A percentile compares a stretch with the other conserved stretches of the same genome.
These are phyloP conservation scores for Lepidocolaptes lacrymiger DNA, from an alignment of 2,797 vertebrate genomes.

Conservation along the genomic window DNA sequence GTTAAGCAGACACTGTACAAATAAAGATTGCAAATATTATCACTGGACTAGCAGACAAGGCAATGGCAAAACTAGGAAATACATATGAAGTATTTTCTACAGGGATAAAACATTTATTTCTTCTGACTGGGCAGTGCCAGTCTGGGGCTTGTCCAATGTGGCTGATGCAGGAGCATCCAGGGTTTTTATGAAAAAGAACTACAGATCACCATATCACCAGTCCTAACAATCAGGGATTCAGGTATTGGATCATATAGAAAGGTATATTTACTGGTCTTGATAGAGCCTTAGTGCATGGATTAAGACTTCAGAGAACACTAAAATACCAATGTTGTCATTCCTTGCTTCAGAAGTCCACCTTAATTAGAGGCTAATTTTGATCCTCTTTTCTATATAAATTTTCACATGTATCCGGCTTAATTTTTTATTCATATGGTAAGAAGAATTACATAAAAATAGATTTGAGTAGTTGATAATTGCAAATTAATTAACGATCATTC, in stretches of 20 bases:
- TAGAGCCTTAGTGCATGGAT: neutral
- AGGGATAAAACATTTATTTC: neutral
- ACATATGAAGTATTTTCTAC: neutral
- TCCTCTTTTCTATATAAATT: neutral
- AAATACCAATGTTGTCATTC: neutral
- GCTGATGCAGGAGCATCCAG: neutral
- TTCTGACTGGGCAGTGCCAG: neutral
- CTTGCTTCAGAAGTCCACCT: neutral
- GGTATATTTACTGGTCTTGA: neutral
- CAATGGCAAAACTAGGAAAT: neutral
- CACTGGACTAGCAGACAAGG: neutral
- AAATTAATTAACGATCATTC: neutral
- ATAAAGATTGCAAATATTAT: neutral
- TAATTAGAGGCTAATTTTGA: neutral
- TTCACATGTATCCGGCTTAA: neutral
- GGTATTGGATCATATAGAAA: neutral
- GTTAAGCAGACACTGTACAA: neutral
- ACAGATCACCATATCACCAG: neutral
- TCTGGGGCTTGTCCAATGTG: neutral
- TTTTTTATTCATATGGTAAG: neutral
- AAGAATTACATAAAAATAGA: neutral
- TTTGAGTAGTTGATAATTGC: neutral
- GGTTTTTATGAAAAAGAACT: neutral
- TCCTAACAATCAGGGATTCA: fast-evolving
- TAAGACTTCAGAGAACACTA: neutral